phyloP scores from a whole-genome alignment of 1,140 invertebrate genomes.

The Pomacea maculata region DNA sequence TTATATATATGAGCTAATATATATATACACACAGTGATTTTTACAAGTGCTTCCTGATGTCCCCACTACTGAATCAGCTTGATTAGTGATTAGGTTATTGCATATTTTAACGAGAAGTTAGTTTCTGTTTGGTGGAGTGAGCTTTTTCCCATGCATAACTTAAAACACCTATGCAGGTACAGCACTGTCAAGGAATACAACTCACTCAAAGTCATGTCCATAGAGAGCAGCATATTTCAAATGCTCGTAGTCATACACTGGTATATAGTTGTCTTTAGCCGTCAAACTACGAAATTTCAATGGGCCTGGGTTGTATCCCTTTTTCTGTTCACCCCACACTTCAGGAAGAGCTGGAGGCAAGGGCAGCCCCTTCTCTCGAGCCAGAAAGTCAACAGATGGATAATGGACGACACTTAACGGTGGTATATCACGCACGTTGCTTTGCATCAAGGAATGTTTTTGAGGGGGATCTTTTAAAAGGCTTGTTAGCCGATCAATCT shows the following conservation, averaged over 20 bases:
- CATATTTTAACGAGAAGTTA: neutral
- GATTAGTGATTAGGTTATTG: too few species aligned
- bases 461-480: slow-evolving; percentile 59
- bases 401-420: slow-evolving; percentile 59
- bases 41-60: too few species aligned
- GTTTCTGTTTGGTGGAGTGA: neutral
- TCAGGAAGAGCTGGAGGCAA: slow-evolving; percentile 40
- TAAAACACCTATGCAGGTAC: neutral
- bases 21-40: too few species aligned
- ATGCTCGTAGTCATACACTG: slow-evolving; percentile 59
- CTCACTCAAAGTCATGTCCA: slow-evolving; percentile 64
- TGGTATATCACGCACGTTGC: slow-evolving; percentile 50
- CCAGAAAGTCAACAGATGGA: slow-evolving; percentile 55
- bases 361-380: slow-evolving; percentile 37
- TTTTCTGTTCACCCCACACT: slow-evolving; percentile 38
- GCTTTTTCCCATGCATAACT: neutral
- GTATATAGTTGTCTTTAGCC: slow-evolving; percentile 58
- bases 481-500: slow-evolving; percentile 49
- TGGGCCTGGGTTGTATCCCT: slow-evolving; percentile 61
- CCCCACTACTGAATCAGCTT: too few species aligned
- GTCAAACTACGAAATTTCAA: slow-evolving; percentile 47
- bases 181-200: neutral
- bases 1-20: too few species aligned
- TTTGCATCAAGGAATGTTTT: slow-evolving; percentile 42
- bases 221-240: slow-evolving; percentile 44